Base-by-base conservation (phyloP, 1,140 invertebrate species). In the Melipona quadrifasciata region DNA sequence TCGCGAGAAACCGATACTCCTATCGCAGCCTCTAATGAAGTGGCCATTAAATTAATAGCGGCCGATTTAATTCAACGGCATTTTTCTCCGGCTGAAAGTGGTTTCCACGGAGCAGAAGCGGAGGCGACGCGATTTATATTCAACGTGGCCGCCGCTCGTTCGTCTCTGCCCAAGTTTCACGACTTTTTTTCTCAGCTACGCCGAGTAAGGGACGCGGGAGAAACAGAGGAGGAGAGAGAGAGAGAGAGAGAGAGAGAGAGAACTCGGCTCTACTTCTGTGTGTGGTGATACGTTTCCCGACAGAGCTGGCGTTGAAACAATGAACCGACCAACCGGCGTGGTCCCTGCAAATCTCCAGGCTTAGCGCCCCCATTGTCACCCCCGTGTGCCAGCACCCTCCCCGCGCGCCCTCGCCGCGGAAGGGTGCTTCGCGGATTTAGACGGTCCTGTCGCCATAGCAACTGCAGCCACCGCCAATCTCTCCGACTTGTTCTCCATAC, bases 311-410 rank as follows among this genome's bases (percentile, higher is more conserved):
- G 93, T 90, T 93, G 93, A 94, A 94, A 94, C 93, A 94, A 94
- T 94, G 93, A 94, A 93, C 93, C 93, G 86, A 94, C 93, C 93
- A 94, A 94, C 93, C 93, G 91, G 90, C 88, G 92, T 80, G 91
- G 89, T 84, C 90, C 90, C 89, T 86, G 91, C 92, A 94, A 94
- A 94, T 93, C 93, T 93, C 93, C 88, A 82, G 91, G 92, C 92
- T 94, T 94, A 94, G 90, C 91, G 82, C 90, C 86, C 92, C 90
- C 91, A 90, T 92, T 91, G 90, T 89, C 91, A 87, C 86, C 81
- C 78, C 90, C 76, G 86, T 72, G 86, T 72, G 85, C 86, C 86
- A 71, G 64, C 58, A 58, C 71, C 71, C 82, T 27, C 34, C 88
- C 65, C 64, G 31, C 81, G 57, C 31, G 53, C 72, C 75, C 67